phyloP scores from a whole-genome alignment of 2,797 vertebrate species.

The Pipistrellus pygmaeus region DNA sequence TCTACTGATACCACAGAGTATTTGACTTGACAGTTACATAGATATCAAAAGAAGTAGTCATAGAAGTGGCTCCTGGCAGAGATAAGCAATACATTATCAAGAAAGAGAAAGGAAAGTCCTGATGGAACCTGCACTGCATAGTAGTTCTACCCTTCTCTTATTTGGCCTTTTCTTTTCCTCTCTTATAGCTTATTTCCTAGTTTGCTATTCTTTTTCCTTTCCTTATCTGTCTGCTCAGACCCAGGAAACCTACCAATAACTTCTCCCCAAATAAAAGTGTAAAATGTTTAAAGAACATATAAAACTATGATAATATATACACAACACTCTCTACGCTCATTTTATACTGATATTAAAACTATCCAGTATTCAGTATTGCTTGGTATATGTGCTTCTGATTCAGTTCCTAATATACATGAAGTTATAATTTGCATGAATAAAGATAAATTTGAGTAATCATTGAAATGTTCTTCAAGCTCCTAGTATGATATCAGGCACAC shows the following conservation, averaged over 20 bases:
- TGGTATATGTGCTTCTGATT: slow-evolving; percentile 6
- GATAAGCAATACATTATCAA: background rate
- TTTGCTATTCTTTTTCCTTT: background rate
- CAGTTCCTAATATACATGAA: slow-evolving; percentile 1
- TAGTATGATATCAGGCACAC: background rate
- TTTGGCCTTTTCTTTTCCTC: background rate
- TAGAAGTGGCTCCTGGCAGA: background rate
- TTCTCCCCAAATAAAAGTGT: background rate
- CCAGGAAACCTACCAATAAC: background rate
- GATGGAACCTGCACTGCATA: background rate
- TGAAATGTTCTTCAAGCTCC: background rate
- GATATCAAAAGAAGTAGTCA: background rate
- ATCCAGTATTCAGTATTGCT: background rate
- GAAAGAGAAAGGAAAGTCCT: background rate
- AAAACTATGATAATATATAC: background rate
- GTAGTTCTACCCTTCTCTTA: background rate
- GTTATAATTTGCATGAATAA: background rate
- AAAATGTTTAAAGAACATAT: background rate
- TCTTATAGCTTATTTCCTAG: background rate
- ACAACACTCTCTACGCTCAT: background rate
- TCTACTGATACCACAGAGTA: background rate
- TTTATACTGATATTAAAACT: background rate
- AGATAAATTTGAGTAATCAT: background rate
- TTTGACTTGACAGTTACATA: background rate
- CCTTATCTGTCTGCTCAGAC: background rate